These are phyloP conservation scores for Cryptus viduatorius DNA, from an alignment of 2,888 invertebrate species.

Conservation along the genomic window DNA sequence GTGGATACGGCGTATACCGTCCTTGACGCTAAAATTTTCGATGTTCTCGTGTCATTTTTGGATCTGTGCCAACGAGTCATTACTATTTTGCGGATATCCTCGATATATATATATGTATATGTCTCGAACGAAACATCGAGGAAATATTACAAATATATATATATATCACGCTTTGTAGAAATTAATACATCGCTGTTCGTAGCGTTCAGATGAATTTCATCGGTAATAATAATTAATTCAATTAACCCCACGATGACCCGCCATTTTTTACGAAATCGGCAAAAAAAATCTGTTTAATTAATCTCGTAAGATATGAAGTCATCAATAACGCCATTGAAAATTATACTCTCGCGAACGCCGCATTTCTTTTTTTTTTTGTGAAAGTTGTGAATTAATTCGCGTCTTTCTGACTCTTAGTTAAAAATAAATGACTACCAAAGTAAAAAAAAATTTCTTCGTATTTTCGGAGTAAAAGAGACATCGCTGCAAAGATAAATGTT, in stretches of 20 bases:
- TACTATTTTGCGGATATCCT: slow-evolving; percentile 35
- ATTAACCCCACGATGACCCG: neutral
- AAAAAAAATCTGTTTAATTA: neutral
- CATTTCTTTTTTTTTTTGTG: no score
- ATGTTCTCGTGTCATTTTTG: slow-evolving; percentile 28
- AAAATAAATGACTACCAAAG: neutral
- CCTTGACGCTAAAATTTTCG: slow-evolving; percentile 26
- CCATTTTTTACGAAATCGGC: neutral
- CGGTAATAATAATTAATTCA: neutral
- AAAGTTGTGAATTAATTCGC: no score
- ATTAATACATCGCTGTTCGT: neutral
- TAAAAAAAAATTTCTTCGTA: neutral
- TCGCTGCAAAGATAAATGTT: slow-evolving; percentile 28
- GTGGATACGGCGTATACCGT: slow-evolving; percentile 16
- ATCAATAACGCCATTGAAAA: neutral
- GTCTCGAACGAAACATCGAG: neutral
- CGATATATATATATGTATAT: neutral
- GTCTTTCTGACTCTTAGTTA: neutral
- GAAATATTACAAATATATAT: neutral
- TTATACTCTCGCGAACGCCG: neutral
- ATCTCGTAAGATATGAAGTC: neutral
- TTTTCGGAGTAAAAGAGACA: slow-evolving; percentile 20
- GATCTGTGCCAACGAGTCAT: slow-evolving; percentile 42
- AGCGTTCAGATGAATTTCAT: neutral
- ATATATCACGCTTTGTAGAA: neutral